Percentiles rank a stretch among this genome's conserved stretches.
These are phyloP conservation scores for Falco naumanni DNA, from an alignment of 2,797 vertebrate genomes.

Conservation along the genomic window DNA sequence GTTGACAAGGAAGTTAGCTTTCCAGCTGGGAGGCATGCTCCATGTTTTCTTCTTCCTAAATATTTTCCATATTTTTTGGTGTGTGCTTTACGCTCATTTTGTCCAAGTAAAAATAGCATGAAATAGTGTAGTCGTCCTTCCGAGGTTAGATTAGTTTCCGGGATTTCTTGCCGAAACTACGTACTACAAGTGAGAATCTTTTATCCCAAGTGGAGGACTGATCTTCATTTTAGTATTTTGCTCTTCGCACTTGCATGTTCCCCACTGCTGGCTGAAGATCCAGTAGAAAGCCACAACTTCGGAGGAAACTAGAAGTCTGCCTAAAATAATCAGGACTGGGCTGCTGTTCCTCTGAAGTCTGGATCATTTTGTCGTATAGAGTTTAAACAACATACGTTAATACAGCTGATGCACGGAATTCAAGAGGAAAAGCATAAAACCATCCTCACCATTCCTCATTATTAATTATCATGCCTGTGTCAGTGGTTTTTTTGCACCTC, in stretches of 20 bases:
- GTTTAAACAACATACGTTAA: neutral
- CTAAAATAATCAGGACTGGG: neutral
- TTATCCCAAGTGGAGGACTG: neutral
- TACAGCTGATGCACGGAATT: neutral
- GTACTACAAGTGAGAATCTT: neutral
- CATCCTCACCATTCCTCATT: neutral
- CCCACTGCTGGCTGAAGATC: neutral
- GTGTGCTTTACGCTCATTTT: neutral
- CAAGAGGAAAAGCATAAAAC: neutral
- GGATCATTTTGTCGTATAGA: neutral
- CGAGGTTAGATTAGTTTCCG: neutral
- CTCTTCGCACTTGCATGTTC: neutral
- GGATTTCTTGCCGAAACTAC: neutral
- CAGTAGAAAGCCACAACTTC: neutral
- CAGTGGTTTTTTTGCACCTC: neutral
- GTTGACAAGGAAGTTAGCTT: neutral
- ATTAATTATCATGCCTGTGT: neutral
- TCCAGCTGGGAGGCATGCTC: neutral
- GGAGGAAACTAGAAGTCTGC: neutral
- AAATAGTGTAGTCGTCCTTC: neutral
- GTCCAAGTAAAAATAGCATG: neutral
- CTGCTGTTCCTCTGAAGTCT: neutral
- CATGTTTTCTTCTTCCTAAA: neutral
- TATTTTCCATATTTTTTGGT: neutral
- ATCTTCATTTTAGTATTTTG: neutral